phyloP scores from a whole-genome alignment of 1,140 invertebrate genomes.

The Bacillus rossius region DNA sequence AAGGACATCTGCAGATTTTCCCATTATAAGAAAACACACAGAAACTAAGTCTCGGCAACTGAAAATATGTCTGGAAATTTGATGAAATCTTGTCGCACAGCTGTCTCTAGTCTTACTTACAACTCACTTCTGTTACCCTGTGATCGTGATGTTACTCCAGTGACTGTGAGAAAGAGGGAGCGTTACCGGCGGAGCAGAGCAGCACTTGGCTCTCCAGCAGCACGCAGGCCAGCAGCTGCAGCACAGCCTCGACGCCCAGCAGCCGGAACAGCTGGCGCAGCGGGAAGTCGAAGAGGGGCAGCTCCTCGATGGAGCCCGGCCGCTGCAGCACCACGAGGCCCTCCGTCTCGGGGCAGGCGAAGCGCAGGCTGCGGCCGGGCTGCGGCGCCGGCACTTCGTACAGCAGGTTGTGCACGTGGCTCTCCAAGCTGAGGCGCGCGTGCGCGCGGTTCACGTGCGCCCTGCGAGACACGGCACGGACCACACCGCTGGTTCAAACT shows the following conservation, averaged over 20 bases:
- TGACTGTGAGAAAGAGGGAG: too few relatives aligned
- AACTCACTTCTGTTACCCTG: too few relatives aligned
- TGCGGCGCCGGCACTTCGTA: slow-evolving; percentile 90
- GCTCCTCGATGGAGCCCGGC: slow-evolving; percentile 65
- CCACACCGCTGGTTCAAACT: too few relatives aligned
- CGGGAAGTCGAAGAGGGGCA: slow-evolving; percentile 93
- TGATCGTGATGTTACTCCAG: too few relatives aligned
- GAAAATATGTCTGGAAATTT: too few relatives aligned
- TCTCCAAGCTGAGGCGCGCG: slow-evolving; percentile 70
- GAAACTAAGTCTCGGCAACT: too few relatives aligned
- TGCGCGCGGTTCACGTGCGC: too few relatives aligned
- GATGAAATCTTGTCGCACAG: too few relatives aligned
- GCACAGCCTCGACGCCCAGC: slow-evolving; percentile 83
- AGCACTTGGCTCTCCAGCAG: slow-evolving; percentile 96
- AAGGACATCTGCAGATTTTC: too few relatives aligned
- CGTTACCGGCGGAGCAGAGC: slow-evolving; percentile 79
- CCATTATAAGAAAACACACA: too few relatives aligned
- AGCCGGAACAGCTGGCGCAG: slow-evolving; percentile 80
- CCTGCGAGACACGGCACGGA: too few relatives aligned
- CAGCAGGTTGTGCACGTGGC: slow-evolving; percentile 91
- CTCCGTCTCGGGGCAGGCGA: slow-evolving; percentile 56
- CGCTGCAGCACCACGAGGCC: slow-evolving; percentile 65
- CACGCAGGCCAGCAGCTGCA: slow-evolving; percentile 93
- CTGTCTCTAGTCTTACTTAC: too few relatives aligned
- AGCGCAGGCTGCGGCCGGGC: slow-evolving; percentile 76